phyloP scores from a whole-genome alignment of 2,888 invertebrate genomes.

The Pinctada fucata region DNA sequence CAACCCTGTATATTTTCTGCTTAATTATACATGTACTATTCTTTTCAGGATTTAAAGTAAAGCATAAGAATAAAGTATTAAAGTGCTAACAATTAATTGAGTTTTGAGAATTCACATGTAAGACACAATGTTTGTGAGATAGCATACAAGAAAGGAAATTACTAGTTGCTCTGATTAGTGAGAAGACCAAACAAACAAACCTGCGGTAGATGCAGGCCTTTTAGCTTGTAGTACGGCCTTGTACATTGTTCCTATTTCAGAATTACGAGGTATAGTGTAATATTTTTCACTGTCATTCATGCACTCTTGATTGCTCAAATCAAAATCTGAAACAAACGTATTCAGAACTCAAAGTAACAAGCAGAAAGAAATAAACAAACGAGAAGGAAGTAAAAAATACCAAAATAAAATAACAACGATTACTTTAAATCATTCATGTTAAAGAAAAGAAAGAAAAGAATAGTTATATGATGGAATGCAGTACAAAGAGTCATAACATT shows the following conservation, averaged over 20 bases:
- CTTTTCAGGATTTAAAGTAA: too few species aligned
- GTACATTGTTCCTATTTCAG: conserved; percentile 59
- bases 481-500: too few species aligned
- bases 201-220: conserved; percentile 71
- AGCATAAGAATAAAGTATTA: too few species aligned
- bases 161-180: too few species aligned
- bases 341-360: conserved; percentile 21
- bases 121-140: too few species aligned
- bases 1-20: too few species aligned
- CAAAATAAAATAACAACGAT: not conserved
- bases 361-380: conserved; percentile 13
- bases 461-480: not conserved
- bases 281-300: conserved; percentile 65
- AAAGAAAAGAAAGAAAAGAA: conserved; percentile 9
- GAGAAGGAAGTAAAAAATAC: not conserved
- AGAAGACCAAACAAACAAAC: conserved; percentile 43
- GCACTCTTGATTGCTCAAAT: conserved; percentile 53
- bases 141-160: too few species aligned
- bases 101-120: too few species aligned
- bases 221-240: conserved; percentile 61
- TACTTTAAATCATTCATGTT: conserved; percentile 12
- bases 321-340: conserved; percentile 51
- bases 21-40: too few species aligned
- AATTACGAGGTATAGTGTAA: conserved; percentile 71
- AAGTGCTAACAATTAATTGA: too few species aligned